Base-by-base conservation (phyloP, 1,140 invertebrate species). In the Nasonia giraulti region DNA sequence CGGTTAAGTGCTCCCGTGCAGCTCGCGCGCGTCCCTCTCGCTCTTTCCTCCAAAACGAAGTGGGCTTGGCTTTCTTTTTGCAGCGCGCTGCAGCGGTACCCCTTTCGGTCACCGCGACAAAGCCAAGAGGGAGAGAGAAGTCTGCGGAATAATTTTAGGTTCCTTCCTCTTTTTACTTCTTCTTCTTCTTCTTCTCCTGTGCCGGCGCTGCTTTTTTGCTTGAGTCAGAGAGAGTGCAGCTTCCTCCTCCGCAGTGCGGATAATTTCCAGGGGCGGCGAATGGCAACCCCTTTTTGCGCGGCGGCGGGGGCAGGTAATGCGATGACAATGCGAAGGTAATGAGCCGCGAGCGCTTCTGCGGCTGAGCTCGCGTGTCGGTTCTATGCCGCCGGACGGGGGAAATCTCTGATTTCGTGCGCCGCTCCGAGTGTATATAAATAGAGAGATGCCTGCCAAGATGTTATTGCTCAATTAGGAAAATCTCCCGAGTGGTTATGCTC, bases 1-100 rank as follows among this genome's bases (percentile, higher is more conserved):
- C 91, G 91, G 89, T 92, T 93, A 93, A 93, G 92, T 91, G 91
- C 91, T 91, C 89, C 89, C 85, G 88, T 88, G 86, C 68, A 71
- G 10, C 23, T 5, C 90, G 88, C 71, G 47, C 87, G 87, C 88
- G 0, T 44, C 40, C 50, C 40, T 27, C 80, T 80, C 23, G 68
- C 47, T 11, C 73, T 75, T 77, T 82, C 78, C 47, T 73, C 78
- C 8, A 14, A 23, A 69, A 80, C 55, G 78, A 66, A 80, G 78
- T 68, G 33, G 76, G 33, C 50, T 62, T 14, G 27, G 27, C 3
- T 76, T 76, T 40, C 50, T 82, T 82, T 82, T 76, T 66, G 33
- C 20, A 7, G 33, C 73, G 33, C 4, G n/a, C 2, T 37, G 33
- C 33, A 20, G 20, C 17, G 14, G 17, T 37, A 76, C 31, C 47